A percentile compares a stretch with the other conserved stretches of the same genome.
phyloP scores from a whole-genome alignment of 2,888 invertebrate genomes.

The Polyommatus iphigenia region DNA sequence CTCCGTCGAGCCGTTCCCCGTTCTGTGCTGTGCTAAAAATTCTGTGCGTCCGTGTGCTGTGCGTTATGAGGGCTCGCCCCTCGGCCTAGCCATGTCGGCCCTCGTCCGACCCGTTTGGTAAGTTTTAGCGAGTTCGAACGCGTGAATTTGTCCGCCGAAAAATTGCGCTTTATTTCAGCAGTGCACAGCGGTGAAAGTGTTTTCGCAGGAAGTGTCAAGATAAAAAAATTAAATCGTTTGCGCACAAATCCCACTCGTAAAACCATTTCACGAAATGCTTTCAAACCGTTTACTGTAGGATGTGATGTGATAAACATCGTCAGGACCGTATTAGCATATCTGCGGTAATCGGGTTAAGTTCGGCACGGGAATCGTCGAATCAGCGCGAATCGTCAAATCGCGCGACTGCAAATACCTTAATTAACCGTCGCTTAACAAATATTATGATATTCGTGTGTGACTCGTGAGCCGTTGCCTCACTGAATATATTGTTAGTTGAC shows the following conservation, averaged over 20 bases:
- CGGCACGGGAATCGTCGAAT: slow-evolving; percentile 57
- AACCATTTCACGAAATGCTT: slow-evolving; percentile 81
- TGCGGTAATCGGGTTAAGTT: slow-evolving; percentile 60
- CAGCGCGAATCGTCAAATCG: slow-evolving; percentile 53
- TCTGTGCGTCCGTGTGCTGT: slow-evolving; percentile 63
- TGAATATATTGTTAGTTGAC: background rate
- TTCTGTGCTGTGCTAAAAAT: slow-evolving; percentile 61
- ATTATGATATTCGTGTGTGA: slow-evolving; percentile 14
- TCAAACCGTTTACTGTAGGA: slow-evolving; percentile 47
- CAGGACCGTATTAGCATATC: slow-evolving; percentile 52
- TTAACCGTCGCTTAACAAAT: slow-evolving; percentile 39
- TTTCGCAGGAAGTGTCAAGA: slow-evolving; percentile 62
- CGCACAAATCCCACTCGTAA: slow-evolving; percentile 80
- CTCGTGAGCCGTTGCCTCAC: background rate
- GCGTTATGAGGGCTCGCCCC: slow-evolving; percentile 69
- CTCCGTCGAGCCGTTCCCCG: slow-evolving; percentile 51
- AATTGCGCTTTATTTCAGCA: slow-evolving; percentile 64
- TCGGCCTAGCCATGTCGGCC: slow-evolving; percentile 78
- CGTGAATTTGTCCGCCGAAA: background rate
- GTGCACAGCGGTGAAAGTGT: slow-evolving; percentile 57
- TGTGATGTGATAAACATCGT: slow-evolving; percentile 39
- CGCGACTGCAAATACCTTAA: slow-evolving; percentile 50
- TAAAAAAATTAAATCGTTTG: slow-evolving; percentile 57
- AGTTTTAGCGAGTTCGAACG: slow-evolving; percentile 52
- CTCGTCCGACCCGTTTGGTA: slow-evolving; percentile 79